Conservation (phyloP, 2,888 invertebrate genomes). For the Chalcis sispes region DNA sequence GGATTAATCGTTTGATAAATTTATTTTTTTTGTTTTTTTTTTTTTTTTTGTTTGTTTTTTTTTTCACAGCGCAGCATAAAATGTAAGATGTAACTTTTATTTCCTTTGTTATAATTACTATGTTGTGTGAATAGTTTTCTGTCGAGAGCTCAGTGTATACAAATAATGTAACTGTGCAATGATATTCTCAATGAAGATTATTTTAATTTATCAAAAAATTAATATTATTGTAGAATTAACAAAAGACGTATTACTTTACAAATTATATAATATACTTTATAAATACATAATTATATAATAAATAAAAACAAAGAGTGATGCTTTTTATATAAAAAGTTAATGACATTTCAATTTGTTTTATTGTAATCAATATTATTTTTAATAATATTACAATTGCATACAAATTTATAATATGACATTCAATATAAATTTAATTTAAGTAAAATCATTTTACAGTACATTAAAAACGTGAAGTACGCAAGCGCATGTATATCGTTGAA, state of each 20-base stretch:
- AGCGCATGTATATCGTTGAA: slow-evolving; percentile 24
- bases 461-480: slow-evolving; percentile 29
- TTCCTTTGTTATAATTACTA: slow-evolving; percentile 5
- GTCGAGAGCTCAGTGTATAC: neutral
- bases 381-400: too few relatives aligned
- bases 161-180: slow-evolving; percentile 38
- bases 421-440: neutral
- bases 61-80: slow-evolving; percentile 61
- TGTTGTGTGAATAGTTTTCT: slow-evolving; percentile 23
- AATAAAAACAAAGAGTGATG: too few relatives aligned
- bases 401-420: too few relatives aligned
- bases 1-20: slow-evolving; percentile 67
- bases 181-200: slow-evolving; percentile 22
- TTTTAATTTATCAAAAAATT: neutral
- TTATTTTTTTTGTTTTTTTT: slow-evolving; percentile 25
- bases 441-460: slow-evolving; percentile 33
- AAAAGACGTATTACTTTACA: too few relatives aligned
- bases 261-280: too few relatives aligned
- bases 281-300: too few relatives aligned
- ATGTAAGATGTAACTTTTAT: slow-evolving; percentile 74
- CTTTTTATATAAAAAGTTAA: too few relatives aligned
- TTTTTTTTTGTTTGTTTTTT: too few relatives aligned
- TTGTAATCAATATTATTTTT: too few relatives aligned
- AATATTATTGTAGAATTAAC: too few relatives aligned
- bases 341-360: too few relatives aligned